Evolutionary conservation across 2,113 vertebrate species (phyloP).

Genomic region (Vidua chalybeata): DNA sequence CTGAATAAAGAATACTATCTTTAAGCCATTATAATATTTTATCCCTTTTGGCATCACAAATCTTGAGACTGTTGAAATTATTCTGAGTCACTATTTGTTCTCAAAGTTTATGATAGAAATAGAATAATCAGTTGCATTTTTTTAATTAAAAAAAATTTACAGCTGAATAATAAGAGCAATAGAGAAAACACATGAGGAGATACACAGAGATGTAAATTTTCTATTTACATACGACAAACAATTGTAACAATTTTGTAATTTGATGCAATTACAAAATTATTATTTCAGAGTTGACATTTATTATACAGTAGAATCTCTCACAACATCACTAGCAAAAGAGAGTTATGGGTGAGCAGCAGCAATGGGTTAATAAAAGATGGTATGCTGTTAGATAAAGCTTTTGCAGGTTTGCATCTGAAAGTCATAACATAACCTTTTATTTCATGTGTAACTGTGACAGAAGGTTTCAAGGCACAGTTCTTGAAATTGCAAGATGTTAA

Average conservation of each 20-base stretch:
- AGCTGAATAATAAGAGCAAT: not conserved
- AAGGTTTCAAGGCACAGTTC: constrained; percentile 73
- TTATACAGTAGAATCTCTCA: not conserved
- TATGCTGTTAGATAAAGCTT: constrained; percentile 68
- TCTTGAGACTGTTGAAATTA: not conserved
- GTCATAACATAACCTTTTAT: constrained; percentile 77
- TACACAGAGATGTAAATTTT: not conserved
- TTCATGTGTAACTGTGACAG: constrained; percentile 71
- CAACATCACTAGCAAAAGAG: not conserved
- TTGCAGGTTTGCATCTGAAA: constrained; percentile 78
- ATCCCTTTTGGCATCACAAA: not conserved
- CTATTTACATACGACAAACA: not conserved
- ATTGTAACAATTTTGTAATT: not conserved
- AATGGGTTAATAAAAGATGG: constrained; percentile 68
- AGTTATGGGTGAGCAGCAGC: constrained; percentile 42
- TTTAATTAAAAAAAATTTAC: not conserved
- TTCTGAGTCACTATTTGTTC: not conserved
- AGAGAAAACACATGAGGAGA: not conserved
- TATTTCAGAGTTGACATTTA: constrained; percentile 4
- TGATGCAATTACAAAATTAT: not conserved
- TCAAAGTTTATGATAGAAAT: not conserved
- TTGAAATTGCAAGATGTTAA: constrained; percentile 78
- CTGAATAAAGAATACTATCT: not conserved
- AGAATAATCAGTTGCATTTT: not conserved
- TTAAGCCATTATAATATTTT: not conserved